phyloP scores from a whole-genome alignment of 2,888 invertebrate genomes.

The Archips xylosteana region DNA sequence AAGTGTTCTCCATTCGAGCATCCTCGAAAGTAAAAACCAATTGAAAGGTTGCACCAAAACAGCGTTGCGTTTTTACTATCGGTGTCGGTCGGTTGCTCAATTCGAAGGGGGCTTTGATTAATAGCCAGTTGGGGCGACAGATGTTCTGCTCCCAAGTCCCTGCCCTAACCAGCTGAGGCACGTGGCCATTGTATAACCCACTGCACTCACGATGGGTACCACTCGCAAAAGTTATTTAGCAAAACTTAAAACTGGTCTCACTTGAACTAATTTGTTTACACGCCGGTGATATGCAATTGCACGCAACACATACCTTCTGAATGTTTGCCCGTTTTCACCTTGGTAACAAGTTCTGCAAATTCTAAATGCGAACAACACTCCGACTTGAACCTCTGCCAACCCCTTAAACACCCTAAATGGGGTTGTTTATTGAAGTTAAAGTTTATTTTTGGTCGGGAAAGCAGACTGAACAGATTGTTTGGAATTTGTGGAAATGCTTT shows the following conservation, averaged over 20 bases:
- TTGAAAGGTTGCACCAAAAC: conserved; percentile 31
- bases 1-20: conserved; percentile 31
- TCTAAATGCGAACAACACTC: conserved; percentile 17
- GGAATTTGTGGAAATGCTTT: neutral
- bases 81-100: conserved; percentile 53
- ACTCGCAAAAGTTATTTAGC: conserved; percentile 43
- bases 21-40: conserved; percentile 35
- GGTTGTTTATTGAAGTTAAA: conserved; percentile 19
- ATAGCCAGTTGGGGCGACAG: conserved; percentile 78
- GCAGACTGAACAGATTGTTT: conserved; percentile 5
- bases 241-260: conserved; percentile 21
- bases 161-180: conserved; percentile 60
- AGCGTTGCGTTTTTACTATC: conserved; percentile 34
- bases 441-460: conserved; percentile 30
- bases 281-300: conserved; percentile 4
- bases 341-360: conserved; percentile 28
- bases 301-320: neutral
- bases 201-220: conserved; percentile 47
- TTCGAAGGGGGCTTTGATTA: conserved; percentile 75
- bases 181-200: conserved; percentile 69
- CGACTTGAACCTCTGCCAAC: conserved; percentile 19
- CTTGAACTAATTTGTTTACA: conserved; percentile 23
- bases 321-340: conserved; percentile 16
- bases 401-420: conserved; percentile 26
- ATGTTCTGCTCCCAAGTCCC: conserved; percentile 66